These are phyloP conservation scores for Noctua pronuba DNA, from an alignment of 2,888 invertebrate genomes.

Conservation along the genomic window DNA sequence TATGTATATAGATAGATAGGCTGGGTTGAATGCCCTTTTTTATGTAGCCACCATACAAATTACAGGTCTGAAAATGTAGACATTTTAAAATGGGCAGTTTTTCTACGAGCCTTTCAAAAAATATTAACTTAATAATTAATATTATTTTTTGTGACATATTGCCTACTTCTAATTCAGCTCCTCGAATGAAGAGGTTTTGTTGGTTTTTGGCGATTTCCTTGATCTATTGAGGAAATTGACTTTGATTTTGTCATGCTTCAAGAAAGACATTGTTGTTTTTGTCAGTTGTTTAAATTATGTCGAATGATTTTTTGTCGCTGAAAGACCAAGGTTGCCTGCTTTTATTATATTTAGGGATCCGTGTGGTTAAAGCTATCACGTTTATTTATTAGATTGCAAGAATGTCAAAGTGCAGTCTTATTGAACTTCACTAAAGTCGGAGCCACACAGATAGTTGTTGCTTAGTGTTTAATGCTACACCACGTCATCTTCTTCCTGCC, in stretches of 20 bases:
- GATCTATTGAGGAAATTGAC: slow-evolving; percentile 13
- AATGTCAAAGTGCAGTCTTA: neutral
- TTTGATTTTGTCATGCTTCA: slow-evolving; percentile 41
- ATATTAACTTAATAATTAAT: neutral
- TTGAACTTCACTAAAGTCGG: neutral
- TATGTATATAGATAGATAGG: too few relatives aligned
- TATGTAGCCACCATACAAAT: too few relatives aligned
- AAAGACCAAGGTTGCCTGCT: slow-evolving; percentile 31
- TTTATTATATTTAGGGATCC: slow-evolving; percentile 21
- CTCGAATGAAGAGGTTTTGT: neutral
- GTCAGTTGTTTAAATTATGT: slow-evolving; percentile 17
- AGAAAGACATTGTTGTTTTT: slow-evolving; percentile 19
- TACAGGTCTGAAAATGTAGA: too few relatives aligned
- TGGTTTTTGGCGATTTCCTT: slow-evolving; percentile 1
- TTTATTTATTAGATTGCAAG: neutral
- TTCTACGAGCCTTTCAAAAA: neutral
- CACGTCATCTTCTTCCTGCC: neutral
- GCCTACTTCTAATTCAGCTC: neutral
- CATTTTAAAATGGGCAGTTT: neutral
- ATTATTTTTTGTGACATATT: neutral
- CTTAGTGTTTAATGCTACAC: neutral
- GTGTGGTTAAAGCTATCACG: neutral
- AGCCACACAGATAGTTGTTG: neutral
- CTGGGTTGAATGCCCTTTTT: too few relatives aligned
- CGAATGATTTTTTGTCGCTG: slow-evolving; percentile 30